Conservation (phyloP, 2,888 invertebrate species). For the Pammene aurita region DNA sequence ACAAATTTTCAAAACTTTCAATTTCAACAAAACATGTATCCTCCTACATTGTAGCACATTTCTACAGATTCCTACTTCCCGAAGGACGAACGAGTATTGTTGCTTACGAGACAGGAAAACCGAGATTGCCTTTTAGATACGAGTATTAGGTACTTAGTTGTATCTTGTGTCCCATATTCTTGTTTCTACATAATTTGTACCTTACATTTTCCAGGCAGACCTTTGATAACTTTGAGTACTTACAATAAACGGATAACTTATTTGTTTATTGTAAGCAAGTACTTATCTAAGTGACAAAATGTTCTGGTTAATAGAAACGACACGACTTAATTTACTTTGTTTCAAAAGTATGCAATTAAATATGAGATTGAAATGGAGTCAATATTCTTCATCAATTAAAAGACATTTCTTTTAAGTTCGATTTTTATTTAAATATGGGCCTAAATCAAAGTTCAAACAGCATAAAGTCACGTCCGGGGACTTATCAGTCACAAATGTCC, state of each 20-base stretch:
- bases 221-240: background rate
- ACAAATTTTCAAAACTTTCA: too few species aligned
- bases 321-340: too few species aligned
- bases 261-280: background rate
- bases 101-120: constrained; percentile 19
- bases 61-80: constrained; percentile 1
- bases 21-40: too few species aligned
- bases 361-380: background rate
- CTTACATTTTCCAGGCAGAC: background rate
- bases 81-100: constrained; percentile 19
- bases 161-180: constrained; percentile 1
- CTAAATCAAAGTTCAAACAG: constrained; percentile 30
- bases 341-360: too few species aligned
- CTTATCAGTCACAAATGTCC: constrained; percentile 37
- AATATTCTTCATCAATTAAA: background rate
- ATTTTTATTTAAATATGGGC: background rate
- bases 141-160: constrained; percentile 1
- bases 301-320: too few species aligned
- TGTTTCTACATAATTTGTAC: background rate
- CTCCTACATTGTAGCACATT: background rate
- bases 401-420: background rate
- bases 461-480: constrained; percentile 38
- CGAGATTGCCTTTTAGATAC: constrained; percentile 17
- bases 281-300: background rate
- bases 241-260: background rate